Base-by-base conservation (phyloP, 2,888 invertebrate species). In the Chaetogeoica ovagalla region DNA sequence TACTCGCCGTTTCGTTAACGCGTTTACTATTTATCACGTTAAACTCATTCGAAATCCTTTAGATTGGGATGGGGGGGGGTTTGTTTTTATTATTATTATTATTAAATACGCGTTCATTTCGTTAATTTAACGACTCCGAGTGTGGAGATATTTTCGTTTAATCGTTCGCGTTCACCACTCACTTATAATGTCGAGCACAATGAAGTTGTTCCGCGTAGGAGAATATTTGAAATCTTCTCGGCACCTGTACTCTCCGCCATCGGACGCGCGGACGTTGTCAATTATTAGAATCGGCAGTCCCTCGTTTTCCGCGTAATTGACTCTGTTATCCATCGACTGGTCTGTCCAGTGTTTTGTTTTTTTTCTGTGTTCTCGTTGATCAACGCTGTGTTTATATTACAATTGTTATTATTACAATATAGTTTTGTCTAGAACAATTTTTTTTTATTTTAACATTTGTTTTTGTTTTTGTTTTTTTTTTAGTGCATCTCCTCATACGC, bases 161-260 rank as follows among this genome's bases (percentile, higher is more conserved):
- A 15, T 15, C 11, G 48, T 48, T 43, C 43, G 6, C 43, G 13
- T 48, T 48, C 13, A 48, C 13, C 13, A 55, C 71, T 71, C n/a
- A 79, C 79, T 43, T 55, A 79, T 71, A 9, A 79, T 9, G 39
- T 79, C 63, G 7, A 79, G 71, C 15, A 55, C 15, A 23, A 79
- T 65, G n/a, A 71, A 79, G n/a, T 79, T 79, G 71, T 79, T 79
- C 7, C 63, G 70, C 11, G 79, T 79, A 5, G 79, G 79, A 23
- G 79, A 63, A 37, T 79, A 79, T n/a, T 79, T 71, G n/a, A 65
- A 79, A 15, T 79, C 79, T 23, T 79, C 71, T 9, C 79, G 79
- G 57, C 79, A 79, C 57, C 79, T 70, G 63, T 79, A 79, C 55
- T 79, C 63, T 6, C 79, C 79, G 13, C 70, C 23, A 4, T 79